Evolutionary conservation across 2,797 vertebrate genomes (phyloP).

Genomic region (Thripadectes ignobilis): DNA sequence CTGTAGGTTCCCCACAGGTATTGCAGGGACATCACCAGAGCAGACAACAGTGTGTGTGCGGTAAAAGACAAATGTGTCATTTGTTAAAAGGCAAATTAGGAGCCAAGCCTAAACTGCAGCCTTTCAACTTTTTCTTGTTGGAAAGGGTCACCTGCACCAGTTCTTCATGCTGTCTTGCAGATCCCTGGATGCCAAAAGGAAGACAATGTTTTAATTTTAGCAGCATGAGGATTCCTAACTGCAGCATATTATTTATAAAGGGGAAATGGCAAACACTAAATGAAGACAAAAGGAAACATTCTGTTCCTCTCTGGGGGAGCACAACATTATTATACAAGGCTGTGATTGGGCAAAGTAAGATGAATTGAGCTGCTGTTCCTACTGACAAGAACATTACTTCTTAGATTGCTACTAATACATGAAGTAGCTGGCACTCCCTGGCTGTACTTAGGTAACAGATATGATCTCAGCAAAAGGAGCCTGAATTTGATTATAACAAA

Average conservation of each 20-base stretch:
- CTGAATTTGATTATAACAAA: background rate
- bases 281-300: slow-evolving; percentile 47
- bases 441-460: background rate
- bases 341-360: slow-evolving; percentile 56
- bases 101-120: background rate
- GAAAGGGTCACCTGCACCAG: background rate
- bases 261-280: slow-evolving; percentile 45
- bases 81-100: slow-evolving; percentile 43
- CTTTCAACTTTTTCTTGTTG: slow-evolving; percentile 8
- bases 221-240: slow-evolving; percentile 15
- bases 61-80: slow-evolving; percentile 22
- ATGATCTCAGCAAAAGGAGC: slow-evolving; percentile 4
- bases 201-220: slow-evolving; percentile 52
- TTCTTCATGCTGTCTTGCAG: background rate
- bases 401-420: slow-evolving; percentile 36
- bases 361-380: slow-evolving; percentile 53
- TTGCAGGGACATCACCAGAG: background rate
- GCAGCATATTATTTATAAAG: slow-evolving; percentile 43
- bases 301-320: slow-evolving; percentile 28
- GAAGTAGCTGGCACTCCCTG: slow-evolving; percentile 5
- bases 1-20: background rate
- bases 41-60: background rate
- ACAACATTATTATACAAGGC: slow-evolving; percentile 59
- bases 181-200: slow-evolving; percentile 12
- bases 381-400: slow-evolving; percentile 67